Conservation (phyloP, 2,797 vertebrate genomes). For the Dendrocincla fuliginosa region DNA sequence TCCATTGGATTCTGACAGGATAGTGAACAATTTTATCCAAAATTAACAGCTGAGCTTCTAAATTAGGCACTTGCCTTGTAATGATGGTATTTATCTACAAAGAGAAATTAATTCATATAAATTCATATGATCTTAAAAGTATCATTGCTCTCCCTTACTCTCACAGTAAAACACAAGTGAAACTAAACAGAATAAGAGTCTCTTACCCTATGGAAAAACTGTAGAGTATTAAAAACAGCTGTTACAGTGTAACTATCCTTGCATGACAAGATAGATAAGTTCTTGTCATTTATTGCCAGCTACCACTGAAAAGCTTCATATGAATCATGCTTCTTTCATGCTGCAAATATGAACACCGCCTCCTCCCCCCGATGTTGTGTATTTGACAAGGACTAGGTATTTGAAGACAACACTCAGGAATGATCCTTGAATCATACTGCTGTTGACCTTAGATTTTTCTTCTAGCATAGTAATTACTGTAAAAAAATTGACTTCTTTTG, state of each 20-base stretch:
- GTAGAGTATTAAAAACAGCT: not conserved
- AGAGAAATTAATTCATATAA: not conserved
- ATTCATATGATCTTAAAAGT: not conserved
- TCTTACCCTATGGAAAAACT: not conserved
- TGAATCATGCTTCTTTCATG: not conserved
- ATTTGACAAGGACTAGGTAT: not conserved
- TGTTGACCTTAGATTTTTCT: not conserved
- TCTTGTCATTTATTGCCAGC: not conserved
- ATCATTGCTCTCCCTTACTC: not conserved
- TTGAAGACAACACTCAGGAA: not conserved
- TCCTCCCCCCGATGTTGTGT: not conserved
- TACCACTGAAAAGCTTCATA: not conserved
- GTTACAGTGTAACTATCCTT: not conserved
- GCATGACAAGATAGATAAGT: not conserved
- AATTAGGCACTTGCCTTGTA: not conserved
- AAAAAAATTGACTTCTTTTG: not conserved
- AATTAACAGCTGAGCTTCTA: not conserved
- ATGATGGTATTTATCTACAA: not conserved
- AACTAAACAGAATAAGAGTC: not conserved
- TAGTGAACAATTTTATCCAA: not conserved
- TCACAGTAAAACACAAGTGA: not conserved
- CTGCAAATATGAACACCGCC: not conserved
- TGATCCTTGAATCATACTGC: not conserved
- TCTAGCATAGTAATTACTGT: not conserved
- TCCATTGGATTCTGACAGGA: not conserved